Conservation (phyloP, 2,888 invertebrate genomes). For the Chaetogeoica ovagalla region DNA sequence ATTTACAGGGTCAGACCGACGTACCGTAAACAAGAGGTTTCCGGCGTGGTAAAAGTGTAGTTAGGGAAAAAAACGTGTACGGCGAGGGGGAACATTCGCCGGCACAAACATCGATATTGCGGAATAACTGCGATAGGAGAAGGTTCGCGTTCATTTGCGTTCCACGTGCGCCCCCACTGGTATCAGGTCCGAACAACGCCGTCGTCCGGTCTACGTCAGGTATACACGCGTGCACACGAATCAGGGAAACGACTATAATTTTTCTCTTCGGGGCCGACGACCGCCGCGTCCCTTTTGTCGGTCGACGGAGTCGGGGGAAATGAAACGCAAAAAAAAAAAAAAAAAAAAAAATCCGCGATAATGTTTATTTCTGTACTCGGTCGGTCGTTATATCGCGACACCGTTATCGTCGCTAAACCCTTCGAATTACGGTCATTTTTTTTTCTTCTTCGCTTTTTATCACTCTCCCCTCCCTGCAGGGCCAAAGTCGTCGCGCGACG, state of each 20-base stretch:
- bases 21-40: slow-evolving; percentile 52
- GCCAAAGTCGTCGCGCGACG: no score
- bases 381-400: slow-evolving; percentile 30
- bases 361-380: neutral
- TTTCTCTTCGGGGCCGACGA: slow-evolving; percentile 29
- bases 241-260: slow-evolving; percentile 40
- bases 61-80: no score
- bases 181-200: no score
- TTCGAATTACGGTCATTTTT: slow-evolving; percentile 42
- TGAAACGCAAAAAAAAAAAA: no score
- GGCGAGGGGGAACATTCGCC: no score
- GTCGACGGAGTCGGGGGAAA: neutral
- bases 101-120: no score
- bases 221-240: neutral
- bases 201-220: slow-evolving; percentile 19
- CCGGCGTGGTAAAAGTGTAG: slow-evolving; percentile 9
- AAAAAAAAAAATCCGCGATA: slow-evolving; percentile 15
- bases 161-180: no score
- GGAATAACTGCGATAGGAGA: no score
- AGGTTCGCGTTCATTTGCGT: slow-evolving; percentile 44
- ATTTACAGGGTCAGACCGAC: slow-evolving; percentile 43
- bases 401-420: slow-evolving; percentile 24
- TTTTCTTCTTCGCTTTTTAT: neutral
- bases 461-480: no score
- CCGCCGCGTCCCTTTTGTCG: neutral